Percentiles rank a stretch among this genome's conserved stretches.
These are phyloP conservation scores for Trichoplusia ni DNA, from an alignment of 1,140 invertebrate species.

Conservation along the genomic window DNA sequence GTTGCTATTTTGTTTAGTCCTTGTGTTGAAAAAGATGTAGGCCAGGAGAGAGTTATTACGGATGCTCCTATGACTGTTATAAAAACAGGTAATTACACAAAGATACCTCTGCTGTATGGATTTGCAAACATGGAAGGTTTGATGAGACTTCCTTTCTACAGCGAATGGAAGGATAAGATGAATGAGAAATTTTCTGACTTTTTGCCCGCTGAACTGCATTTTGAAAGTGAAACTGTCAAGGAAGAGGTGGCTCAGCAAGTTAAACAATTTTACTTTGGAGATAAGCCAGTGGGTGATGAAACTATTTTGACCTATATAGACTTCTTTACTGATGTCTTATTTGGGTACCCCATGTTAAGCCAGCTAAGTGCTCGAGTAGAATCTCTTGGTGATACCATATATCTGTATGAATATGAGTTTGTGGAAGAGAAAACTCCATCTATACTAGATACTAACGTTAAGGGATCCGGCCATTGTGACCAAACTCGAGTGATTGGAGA, in stretches of 20 bases:
- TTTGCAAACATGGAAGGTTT: slow-evolving; percentile 59
- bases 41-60: slow-evolving; percentile 46
- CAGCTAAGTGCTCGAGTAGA: slow-evolving; percentile 42
- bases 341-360: slow-evolving; percentile 42
- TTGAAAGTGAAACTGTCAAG: slow-evolving; percentile 42
- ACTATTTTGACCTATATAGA: slow-evolving; percentile 44
- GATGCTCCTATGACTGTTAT: slow-evolving; percentile 57
- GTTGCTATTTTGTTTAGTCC: slow-evolving; percentile 44
- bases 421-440: slow-evolving; percentile 33
- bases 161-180: slow-evolving; percentile 47
- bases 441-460: slow-evolving; percentile 35
- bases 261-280: slow-evolving; percentile 53
- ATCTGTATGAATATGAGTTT: slow-evolving; percentile 53
- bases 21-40: slow-evolving; percentile 52
- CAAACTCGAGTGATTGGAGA: slow-evolving; percentile 28
- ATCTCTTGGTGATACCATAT: slow-evolving; percentile 46
- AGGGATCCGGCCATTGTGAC: slow-evolving; percentile 42
- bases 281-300: slow-evolving; percentile 31
- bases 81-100: slow-evolving; percentile 50
- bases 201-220: slow-evolving; percentile 50
- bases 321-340: slow-evolving; percentile 47
- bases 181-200: slow-evolving; percentile 52
- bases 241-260: slow-evolving; percentile 40
- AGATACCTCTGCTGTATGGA: slow-evolving; percentile 55
- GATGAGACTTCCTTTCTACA: slow-evolving; percentile 42